Conservation (phyloP, 2,888 invertebrate genomes). For the Schrankia costaestrigalis region DNA sequence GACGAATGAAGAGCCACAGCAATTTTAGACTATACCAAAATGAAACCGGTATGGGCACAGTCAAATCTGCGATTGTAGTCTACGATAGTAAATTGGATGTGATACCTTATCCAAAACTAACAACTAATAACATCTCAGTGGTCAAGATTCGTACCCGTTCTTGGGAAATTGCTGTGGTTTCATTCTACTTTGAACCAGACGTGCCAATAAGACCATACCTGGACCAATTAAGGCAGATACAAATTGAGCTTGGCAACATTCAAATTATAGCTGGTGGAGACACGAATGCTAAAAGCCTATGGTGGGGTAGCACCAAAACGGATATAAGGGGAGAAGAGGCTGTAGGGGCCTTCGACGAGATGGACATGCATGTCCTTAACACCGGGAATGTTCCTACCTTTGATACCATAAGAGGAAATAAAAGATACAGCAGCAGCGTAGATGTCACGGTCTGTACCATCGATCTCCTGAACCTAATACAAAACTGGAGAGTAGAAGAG, state of each 20-base stretch:
- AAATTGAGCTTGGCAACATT: too few species aligned
- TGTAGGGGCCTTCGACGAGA: neutral
- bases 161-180: neutral
- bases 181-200: neutral
- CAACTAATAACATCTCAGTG: too few species aligned
- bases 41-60: too few species aligned
- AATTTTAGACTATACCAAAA: too few species aligned
- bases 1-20: too few species aligned
- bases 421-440: too few species aligned
- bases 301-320: neutral
- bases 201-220: neutral
- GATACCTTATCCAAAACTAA: neutral
- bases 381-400: neutral
- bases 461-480: too few species aligned
- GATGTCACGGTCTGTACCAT: too few species aligned
- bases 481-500: neutral
- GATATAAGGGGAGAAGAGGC: neutral
- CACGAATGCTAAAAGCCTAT: neutral
- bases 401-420: too few species aligned
- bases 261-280: neutral
- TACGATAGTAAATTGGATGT: too few species aligned
- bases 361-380: neutral
- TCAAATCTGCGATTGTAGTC: too few species aligned
- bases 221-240: neutral
- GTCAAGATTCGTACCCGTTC: neutral